phyloP scores from a whole-genome alignment of 2,888 invertebrate genomes.

The Podotricha telesiphe region DNA sequence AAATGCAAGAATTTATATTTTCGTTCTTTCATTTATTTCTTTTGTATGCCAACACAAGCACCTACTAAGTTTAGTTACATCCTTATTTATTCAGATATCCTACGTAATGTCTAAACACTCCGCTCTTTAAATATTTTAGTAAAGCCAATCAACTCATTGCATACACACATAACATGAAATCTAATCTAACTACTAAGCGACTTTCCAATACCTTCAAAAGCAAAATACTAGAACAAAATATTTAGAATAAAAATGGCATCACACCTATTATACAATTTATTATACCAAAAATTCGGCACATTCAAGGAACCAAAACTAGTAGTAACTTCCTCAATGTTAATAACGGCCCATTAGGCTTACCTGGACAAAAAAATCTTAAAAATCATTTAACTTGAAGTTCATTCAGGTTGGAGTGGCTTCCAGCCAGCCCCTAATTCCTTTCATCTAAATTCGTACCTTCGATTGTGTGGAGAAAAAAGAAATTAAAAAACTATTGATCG shows the following conservation, averaged over 20 bases:
- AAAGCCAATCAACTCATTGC: no score
- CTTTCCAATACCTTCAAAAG: no score
- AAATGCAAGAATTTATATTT: no score
- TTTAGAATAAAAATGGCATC: background rate
- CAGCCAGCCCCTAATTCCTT: conserved; percentile 74
- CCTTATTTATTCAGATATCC: no score
- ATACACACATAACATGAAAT: no score
- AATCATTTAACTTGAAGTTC: conserved; percentile 71
- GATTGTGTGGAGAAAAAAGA: conserved; percentile 72
- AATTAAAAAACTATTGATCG: conserved; percentile 78
- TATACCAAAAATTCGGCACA: background rate
- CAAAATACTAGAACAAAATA: background rate
- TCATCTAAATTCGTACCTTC: conserved; percentile 75
- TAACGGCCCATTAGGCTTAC: conserved; percentile 72
- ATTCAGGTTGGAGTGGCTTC: conserved; percentile 77
- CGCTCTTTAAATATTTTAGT: no score
- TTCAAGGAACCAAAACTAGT: conserved; percentile 39
- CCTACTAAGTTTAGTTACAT: no score
- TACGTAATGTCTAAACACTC: no score
- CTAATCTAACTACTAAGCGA: no score
- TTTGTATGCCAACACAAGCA: no score
- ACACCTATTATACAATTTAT: no score
- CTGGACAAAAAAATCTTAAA: conserved; percentile 73
- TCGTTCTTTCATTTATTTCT: no score
- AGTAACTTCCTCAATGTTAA: conserved; percentile 63